These are phyloP conservation scores for Planiliza haematocheilus DNA, from an alignment of 2,113 vertebrate genomes.

Conservation along the genomic window DNA sequence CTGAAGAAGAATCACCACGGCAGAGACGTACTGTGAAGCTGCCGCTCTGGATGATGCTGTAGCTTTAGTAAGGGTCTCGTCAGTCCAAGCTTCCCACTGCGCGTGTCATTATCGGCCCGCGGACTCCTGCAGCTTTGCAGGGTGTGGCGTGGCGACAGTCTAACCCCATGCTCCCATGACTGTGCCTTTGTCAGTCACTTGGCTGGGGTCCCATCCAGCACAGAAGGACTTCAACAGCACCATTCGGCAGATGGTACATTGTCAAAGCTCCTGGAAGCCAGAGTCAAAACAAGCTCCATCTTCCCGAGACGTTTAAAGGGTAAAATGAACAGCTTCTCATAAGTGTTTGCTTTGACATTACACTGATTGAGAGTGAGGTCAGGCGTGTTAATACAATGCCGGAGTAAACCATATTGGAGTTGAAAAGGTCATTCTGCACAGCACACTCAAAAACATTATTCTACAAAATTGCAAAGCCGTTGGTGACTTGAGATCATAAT, in stretches of 20 bases:
- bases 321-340: too few relatives aligned
- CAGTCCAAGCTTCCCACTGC: slow-evolving; percentile 30
- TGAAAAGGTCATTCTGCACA: slow-evolving; percentile 65
- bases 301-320: slow-evolving; percentile 25
- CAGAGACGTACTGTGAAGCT: background rate
- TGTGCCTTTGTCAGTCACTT: slow-evolving; percentile 45
- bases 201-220: slow-evolving; percentile 34
- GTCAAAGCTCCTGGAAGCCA: slow-evolving; percentile 54
- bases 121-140: slow-evolving; percentile 43
- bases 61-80: background rate
- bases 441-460: slow-evolving; percentile 40
- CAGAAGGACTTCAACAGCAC: slow-evolving; percentile 15
- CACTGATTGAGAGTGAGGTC: slow-evolving; percentile 59
- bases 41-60: background rate
- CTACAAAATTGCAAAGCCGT: slow-evolving; percentile 16
- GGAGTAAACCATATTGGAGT: slow-evolving; percentile 26
- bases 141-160: slow-evolving; percentile 4
- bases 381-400: slow-evolving; percentile 47
- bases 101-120: slow-evolving; percentile 43
- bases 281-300: slow-evolving; percentile 48
- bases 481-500: background rate
- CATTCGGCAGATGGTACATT: slow-evolving; percentile 60
- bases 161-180: slow-evolving; percentile 19
- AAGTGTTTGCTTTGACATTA: slow-evolving; percentile 37
- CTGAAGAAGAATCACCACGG: slow-evolving; percentile 12